Percentiles rank a stretch among this genome's conserved stretches.
phyloP scores from a whole-genome alignment of 1,140 invertebrate species.

The Pollicipes pollicipes region DNA sequence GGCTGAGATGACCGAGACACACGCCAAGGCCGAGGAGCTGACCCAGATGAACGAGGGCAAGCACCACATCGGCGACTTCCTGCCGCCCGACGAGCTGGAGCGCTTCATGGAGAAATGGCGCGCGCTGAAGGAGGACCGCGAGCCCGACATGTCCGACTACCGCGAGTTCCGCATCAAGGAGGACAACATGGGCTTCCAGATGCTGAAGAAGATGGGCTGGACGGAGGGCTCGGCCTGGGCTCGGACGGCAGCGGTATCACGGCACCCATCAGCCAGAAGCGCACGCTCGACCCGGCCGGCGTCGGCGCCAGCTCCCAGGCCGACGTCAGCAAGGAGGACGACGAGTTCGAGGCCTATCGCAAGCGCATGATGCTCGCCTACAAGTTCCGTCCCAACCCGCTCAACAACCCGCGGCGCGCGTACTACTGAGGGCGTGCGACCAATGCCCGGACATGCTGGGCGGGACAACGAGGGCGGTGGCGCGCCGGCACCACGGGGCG shows the following conservation, averaged over 20 bases:
- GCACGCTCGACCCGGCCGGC: slow-evolving; percentile 29
- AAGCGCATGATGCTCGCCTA: slow-evolving; percentile 98
- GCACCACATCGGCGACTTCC: slow-evolving; percentile 92
- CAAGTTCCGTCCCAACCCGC: slow-evolving; percentile 84
- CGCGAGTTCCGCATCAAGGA: slow-evolving; percentile 89
- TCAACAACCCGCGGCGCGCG: slow-evolving; percentile 25
- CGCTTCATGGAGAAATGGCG: slow-evolving; percentile 84
- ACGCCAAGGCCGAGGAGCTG: slow-evolving; percentile 68
- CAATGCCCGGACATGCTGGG: neutral
- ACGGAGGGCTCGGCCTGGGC: slow-evolving; percentile 80
- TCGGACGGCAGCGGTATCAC: slow-evolving; percentile 70
- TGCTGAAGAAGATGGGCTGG: slow-evolving; percentile 89
- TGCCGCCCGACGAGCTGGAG: slow-evolving; percentile 82
- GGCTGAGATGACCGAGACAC: slow-evolving; percentile 80
- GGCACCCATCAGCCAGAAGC: slow-evolving; percentile 83
- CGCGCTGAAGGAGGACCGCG: slow-evolving; percentile 66
- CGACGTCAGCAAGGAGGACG: slow-evolving; percentile 57
- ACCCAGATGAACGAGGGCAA: slow-evolving; percentile 70
- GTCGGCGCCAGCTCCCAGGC: slow-evolving; percentile 56
- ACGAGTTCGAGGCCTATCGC: slow-evolving; percentile 89
- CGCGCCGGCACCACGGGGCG: too few relatives aligned
- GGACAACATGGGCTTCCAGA: slow-evolving; percentile 89
- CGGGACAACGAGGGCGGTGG: too few relatives aligned
- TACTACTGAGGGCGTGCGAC: neutral
- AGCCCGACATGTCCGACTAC: slow-evolving; percentile 81